Evolutionary conservation across 1,140 invertebrate species (phyloP).

Genomic region (Drosophila pachea): DNA sequence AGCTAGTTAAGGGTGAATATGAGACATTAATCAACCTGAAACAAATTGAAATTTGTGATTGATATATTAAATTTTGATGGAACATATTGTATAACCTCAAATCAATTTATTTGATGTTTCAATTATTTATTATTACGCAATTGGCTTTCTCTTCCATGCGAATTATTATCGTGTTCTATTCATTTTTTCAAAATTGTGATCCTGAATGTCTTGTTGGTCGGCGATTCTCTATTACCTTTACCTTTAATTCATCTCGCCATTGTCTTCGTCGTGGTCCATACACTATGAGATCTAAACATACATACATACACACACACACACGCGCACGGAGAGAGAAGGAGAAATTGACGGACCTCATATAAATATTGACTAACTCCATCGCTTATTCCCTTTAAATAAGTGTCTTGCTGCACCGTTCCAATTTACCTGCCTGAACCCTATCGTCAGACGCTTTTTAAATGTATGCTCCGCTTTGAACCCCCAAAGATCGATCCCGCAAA

Average conservation of each 20-base stretch:
- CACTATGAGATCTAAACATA: constrained; percentile 2
- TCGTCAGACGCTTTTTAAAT: constrained; percentile 23
- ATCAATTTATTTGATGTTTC: too few species aligned
- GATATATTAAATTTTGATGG: too few species aligned
- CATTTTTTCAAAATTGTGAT: too few species aligned
- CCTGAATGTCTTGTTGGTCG: constrained; percentile 8
- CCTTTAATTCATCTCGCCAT: constrained; percentile 30
- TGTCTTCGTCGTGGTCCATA: constrained; percentile 8
- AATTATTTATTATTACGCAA: too few species aligned
- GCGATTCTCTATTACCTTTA: constrained; percentile 10
- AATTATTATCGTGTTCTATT: too few species aligned
- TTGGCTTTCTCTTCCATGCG: too few species aligned
- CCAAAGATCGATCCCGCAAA: constrained; percentile 10
- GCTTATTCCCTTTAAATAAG: constrained; percentile 33
- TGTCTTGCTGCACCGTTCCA: constrained; percentile 36
- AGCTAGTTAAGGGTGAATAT: too few species aligned
- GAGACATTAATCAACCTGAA: too few species aligned
- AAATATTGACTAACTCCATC: constrained; percentile 23
- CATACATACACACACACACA: constrained; percentile 1
- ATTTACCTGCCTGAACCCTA: constrained; percentile 32
- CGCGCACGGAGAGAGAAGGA: neutral
- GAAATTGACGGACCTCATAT: neutral
- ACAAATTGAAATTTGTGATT: too few species aligned
- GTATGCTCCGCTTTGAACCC: constrained; percentile 29
- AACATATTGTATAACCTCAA: too few species aligned